Evolutionary conservation across 2,113 vertebrate genomes (phyloP), one percentile per base, ranked within the genome.

Genomic region (Esox niger): DNA sequence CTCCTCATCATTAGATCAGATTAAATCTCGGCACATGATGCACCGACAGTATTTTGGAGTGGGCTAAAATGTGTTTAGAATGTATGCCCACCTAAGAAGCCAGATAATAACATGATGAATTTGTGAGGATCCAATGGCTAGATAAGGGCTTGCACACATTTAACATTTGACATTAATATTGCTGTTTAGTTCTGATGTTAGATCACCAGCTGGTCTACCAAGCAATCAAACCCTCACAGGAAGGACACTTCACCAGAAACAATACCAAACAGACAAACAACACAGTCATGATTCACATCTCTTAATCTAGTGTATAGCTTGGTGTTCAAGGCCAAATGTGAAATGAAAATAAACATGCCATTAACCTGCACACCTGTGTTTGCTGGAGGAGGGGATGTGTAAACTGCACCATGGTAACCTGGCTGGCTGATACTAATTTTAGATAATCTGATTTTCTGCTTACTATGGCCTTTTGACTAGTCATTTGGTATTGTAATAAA

Each of bases 221-320:
- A 65, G 74, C 72, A 76, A 77, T 52, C 47, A 61, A 61, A n/a
- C 60, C 54, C 69, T 64, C 78, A 68, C 17, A 62, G 33, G 57
- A 62, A 58, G n/a, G n/a, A n/a, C n/a, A 68, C 57, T 47, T 68
- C 43, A 73, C 67, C 61, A 73, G 25, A 73, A 52, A 82, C 65
- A 83, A 47, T 46, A 76, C 62, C 52, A 79, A 75, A 82, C 87
- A 76, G 54, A 68, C 79, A 81, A 77, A 82, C 68, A 69, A 71
- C 82, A 83, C 75, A 83, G 64, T 61, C 80, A 86, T 73, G 71
- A 77, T 64, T 74, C 38, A 46, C 30, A 61, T 25, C n/a, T 61
- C 32, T 10, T 30, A 1, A 49, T 32, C 57, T 60, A n/a, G 23
- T 58, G 61, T 62, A 64, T 25, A 63, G 49, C 70, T 69, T 43